A percentile compares a stretch with the other conserved stretches of the same genome.
phyloP scores from a whole-genome alignment of 2,888 invertebrate genomes.

The Coelopa pilipes region DNA sequence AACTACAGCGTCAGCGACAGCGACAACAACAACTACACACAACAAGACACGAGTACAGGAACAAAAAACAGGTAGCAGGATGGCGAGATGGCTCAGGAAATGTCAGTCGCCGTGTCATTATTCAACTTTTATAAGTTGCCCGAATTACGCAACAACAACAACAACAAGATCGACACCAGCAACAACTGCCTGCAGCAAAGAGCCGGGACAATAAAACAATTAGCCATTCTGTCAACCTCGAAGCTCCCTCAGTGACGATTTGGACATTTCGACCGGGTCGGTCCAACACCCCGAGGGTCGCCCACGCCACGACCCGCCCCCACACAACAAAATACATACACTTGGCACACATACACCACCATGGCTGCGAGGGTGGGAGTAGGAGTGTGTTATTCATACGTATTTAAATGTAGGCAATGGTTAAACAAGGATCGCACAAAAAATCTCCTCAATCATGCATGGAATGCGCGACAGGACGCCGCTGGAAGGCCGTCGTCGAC shows the following conservation, averaged over 20 bases:
- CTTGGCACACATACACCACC: constrained; percentile 12
- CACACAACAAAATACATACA: constrained; percentile 10
- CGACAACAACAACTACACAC: background rate
- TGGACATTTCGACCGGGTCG: constrained; percentile 18
- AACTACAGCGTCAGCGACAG: background rate
- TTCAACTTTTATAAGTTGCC: constrained; percentile 24
- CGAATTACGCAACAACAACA: constrained; percentile 2
- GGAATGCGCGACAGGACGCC: background rate
- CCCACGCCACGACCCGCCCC: background rate
- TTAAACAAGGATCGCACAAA: constrained; percentile 8
- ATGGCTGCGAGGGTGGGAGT: background rate
- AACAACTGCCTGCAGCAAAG: background rate
- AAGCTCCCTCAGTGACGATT: constrained; percentile 25
- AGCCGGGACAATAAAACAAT: constrained; percentile 22
- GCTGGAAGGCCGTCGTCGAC: background rate
- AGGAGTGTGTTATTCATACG: constrained; percentile 12
- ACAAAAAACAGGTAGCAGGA: background rate
- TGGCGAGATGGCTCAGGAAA: background rate
- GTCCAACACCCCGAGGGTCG: background rate
- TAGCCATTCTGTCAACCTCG: constrained; percentile 18
- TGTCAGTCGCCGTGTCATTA: constrained; percentile 24
- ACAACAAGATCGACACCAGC: background rate
- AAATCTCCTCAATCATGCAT: constrained; percentile 21
- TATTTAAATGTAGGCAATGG: constrained; percentile 27
- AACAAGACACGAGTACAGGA: background rate